Percentiles rank a stretch among this genome's conserved stretches.
These are phyloP conservation scores for Agrypnia vestita DNA, from an alignment of 1,140 invertebrate species.

Conservation along the genomic window DNA sequence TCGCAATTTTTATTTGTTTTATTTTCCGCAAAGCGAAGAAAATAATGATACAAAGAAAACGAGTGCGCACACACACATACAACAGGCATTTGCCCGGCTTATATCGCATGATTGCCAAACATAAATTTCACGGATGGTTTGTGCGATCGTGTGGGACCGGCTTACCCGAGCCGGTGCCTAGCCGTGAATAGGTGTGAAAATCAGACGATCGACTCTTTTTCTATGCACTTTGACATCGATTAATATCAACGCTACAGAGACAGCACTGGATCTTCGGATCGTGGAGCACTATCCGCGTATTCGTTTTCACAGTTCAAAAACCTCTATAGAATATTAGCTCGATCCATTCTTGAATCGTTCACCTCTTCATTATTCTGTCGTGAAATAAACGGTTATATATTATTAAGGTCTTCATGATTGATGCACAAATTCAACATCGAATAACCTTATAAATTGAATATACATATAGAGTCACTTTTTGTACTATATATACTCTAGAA, in stretches of 20 bases:
- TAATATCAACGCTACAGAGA: background rate
- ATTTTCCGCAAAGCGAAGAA: slow-evolving; percentile 53
- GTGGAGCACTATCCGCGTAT: background rate
- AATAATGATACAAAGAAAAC: slow-evolving; percentile 49
- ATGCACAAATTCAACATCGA: too few relatives aligned
- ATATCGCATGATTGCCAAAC: slow-evolving; percentile 58
- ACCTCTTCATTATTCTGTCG: too few relatives aligned
- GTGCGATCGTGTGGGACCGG: slow-evolving; percentile 6
- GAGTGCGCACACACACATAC: slow-evolving; percentile 18
- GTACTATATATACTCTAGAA: too few relatives aligned
- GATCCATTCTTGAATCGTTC: too few relatives aligned
- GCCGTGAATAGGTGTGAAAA: slow-evolving; percentile 42
- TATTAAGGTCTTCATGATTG: too few relatives aligned
- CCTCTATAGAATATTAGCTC: background rate
- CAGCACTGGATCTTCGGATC: slow-evolving; percentile 6
- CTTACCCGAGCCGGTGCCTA: background rate
- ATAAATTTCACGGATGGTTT: slow-evolving; percentile 54
- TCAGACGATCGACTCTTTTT: slow-evolving; percentile 30
- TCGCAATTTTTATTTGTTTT: slow-evolving; percentile 55
- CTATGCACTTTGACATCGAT: slow-evolving; percentile 41
- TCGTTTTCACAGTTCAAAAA: background rate
- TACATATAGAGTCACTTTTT: too few relatives aligned
- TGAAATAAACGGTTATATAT: too few relatives aligned
- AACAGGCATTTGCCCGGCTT: slow-evolving; percentile 22
- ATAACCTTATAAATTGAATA: too few relatives aligned